phyloP scores from a whole-genome alignment of 2,797 vertebrate genomes.

The Rhinophrynus dorsalis region DNA sequence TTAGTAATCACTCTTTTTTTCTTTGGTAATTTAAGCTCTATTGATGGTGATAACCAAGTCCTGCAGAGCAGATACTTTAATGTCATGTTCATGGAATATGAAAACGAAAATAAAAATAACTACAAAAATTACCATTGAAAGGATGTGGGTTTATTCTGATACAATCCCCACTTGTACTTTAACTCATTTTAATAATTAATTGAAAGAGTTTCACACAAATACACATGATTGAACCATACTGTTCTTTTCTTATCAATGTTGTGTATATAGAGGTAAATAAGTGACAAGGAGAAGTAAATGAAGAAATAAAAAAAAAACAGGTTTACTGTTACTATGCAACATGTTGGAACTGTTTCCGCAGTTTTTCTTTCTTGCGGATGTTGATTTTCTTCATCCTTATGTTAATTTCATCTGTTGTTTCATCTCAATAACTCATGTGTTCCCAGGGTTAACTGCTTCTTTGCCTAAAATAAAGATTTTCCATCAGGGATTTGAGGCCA shows the following conservation, averaged over 20 bases:
- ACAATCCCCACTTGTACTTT: not conserved
- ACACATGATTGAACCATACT: too few species aligned
- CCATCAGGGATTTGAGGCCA: too few species aligned
- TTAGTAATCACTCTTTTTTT: not conserved
- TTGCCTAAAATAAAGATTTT: too few species aligned
- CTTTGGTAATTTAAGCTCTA: not conserved
- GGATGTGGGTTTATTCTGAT: not conserved
- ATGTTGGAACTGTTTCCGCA: not conserved
- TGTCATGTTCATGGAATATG: not conserved
- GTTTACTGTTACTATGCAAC: not conserved
- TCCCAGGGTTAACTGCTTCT: not conserved
- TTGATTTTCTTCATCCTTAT: not conserved
- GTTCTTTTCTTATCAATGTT: too few species aligned
- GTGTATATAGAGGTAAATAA: too few species aligned
- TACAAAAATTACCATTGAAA: not conserved
- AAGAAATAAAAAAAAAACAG: too few species aligned
- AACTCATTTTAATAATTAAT: constrained; percentile 1
- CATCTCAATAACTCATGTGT: too few species aligned
- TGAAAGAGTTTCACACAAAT: too few species aligned
- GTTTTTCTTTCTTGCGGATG: not conserved
- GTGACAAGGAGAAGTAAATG: too few species aligned
- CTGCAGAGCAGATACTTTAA: not conserved
- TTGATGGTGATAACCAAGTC: not conserved
- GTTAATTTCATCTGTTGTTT: not conserved
- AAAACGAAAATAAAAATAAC: too few species aligned